phyloP scores from a whole-genome alignment of 1,140 invertebrate species.

The Thaumetopoea pityocampa region DNA sequence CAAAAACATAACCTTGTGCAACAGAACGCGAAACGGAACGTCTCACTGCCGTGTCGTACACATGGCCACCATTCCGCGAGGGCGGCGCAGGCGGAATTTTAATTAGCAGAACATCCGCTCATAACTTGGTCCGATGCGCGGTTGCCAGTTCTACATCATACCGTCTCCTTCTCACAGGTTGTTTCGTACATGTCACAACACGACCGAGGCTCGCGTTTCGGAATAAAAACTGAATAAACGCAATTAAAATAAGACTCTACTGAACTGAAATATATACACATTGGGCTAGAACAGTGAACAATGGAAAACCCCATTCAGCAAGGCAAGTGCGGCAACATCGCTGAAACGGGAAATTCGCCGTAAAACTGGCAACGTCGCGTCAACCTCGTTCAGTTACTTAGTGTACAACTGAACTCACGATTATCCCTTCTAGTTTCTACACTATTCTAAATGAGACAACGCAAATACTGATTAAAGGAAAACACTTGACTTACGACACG shows the following conservation, averaged over 20 bases:
- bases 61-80: conserved; percentile 74
- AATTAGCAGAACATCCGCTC: conserved; percentile 76
- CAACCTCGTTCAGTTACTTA: conserved; percentile 55
- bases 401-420: conserved; percentile 64
- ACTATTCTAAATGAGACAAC: conserved; percentile 69
- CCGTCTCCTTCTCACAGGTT: conserved; percentile 45
- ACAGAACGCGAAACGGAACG: conserved; percentile 71
- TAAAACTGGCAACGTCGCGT: conserved; percentile 64
- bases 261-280: conserved; percentile 34
- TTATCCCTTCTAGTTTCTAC: conserved; percentile 73
- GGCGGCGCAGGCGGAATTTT: conserved; percentile 75
- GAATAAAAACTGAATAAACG: conserved; percentile 19
- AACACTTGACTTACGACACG: conserved; percentile 57
- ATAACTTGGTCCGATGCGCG: conserved; percentile 59
- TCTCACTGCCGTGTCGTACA: conserved; percentile 69
- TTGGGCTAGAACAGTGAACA: conserved; percentile 35
- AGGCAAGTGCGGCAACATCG: conserved; percentile 46
- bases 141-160: conserved; percentile 54
- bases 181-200: conserved; percentile 24
- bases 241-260: conserved; percentile 33
- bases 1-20: conserved; percentile 72
- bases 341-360: conserved; percentile 57
- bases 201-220: conserved; percentile 23
- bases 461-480: conserved; percentile 72
- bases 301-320: conserved; percentile 42